Percentiles rank a stretch among this genome's conserved stretches.
These are phyloP conservation scores for Apaloderma vittatum DNA, from an alignment of 2,113 vertebrate species.

Conservation along the genomic window DNA sequence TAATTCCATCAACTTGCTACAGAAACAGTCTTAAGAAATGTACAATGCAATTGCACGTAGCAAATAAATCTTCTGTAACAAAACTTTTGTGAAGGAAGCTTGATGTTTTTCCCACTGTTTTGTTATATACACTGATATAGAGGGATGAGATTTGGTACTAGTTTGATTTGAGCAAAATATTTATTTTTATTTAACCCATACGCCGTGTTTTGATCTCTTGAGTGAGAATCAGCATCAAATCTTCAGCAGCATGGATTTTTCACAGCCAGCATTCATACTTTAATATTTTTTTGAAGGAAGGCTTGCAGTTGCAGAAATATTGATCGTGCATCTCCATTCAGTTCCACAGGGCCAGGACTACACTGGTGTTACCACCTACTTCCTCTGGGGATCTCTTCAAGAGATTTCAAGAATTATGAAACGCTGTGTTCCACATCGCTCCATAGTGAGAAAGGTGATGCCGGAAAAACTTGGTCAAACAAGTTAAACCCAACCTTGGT, in stretches of 20 bases:
- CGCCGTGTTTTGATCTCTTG: not conserved
- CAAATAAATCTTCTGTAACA: not conserved
- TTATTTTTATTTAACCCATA: not conserved
- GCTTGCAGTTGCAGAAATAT: not conserved
- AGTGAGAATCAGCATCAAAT: not conserved
- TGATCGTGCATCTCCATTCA: not conserved
- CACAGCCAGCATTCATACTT: not conserved
- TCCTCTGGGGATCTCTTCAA: not conserved
- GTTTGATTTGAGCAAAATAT: not conserved
- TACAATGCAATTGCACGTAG: not conserved
- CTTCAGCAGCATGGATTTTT: not conserved
- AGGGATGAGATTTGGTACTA: not conserved
- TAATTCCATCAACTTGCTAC: not conserved
- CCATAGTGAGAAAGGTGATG: not conserved
- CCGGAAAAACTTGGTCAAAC: not conserved
- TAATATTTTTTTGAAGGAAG: not conserved
- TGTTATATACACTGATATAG: not conserved
- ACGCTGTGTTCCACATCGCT: not conserved
- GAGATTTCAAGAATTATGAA: not conserved
- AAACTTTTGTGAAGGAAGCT: not conserved
- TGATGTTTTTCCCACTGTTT: not conserved
- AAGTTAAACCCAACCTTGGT: not conserved
- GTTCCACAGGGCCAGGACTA: not conserved
- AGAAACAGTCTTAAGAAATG: not conserved
- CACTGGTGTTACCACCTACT: not conserved